Percentiles rank a stretch among this genome's conserved stretches.
Evolutionary conservation across 2,888 invertebrate genomes (phyloP).

Genomic region (Drosophila meridionalis): DNA sequence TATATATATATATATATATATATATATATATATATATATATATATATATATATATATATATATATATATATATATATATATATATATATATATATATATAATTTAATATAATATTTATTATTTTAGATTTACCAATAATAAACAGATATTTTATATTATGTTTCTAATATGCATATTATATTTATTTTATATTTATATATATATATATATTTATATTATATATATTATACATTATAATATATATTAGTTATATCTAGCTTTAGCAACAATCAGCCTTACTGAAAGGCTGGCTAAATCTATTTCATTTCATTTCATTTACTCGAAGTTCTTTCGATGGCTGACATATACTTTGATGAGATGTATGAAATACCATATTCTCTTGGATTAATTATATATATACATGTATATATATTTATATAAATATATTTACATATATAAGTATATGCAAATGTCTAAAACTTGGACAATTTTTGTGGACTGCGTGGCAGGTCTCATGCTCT

Average conservation of each 20-base stretch:
- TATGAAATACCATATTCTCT: neutral
- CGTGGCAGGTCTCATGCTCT: slow-evolving; percentile 29
- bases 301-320: neutral
- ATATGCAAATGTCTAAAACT: slow-evolving; percentile 57
- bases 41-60: no score
- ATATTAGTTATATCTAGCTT: neutral
- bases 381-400: neutral
- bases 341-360: neutral
- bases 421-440: neutral
- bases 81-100: no score
- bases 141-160: no score
- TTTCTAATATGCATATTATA: no score
- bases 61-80: no score
- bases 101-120: no score
- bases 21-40: no score
- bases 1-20: no score
- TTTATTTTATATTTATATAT: no score
- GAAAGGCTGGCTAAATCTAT: neutral
- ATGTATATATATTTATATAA: neutral
- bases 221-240: no score
- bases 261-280: neutral
- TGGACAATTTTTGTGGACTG: slow-evolving; percentile 43
- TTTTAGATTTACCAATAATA: no score
- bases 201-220: neutral
- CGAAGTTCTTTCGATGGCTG: neutral